These are phyloP conservation scores for Pogona vitticeps DNA, from an alignment of 2,113 vertebrate genomes.

Conservation along the genomic window DNA sequence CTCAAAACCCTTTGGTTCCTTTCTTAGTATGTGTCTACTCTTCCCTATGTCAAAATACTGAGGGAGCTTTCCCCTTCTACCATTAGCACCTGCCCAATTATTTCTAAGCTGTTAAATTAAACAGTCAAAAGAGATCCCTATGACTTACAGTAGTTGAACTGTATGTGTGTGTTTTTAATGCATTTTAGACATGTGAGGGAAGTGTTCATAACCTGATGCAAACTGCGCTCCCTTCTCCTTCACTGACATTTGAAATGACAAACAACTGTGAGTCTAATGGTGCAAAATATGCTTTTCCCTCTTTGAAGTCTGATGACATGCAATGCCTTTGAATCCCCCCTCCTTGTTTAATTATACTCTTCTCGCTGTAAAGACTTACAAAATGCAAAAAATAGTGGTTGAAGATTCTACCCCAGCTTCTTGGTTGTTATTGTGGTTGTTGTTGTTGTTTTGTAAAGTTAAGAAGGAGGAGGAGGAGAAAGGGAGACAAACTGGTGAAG, in stretches of 20 bases:
- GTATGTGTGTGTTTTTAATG: background rate
- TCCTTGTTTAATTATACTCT: slow-evolving; percentile 20
- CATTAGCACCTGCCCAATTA: background rate
- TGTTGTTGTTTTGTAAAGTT: no score
- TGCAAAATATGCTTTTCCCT: slow-evolving; percentile 16
- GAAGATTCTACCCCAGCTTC: no score
- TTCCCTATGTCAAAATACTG: background rate
- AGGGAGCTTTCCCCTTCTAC: background rate
- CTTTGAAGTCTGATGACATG: slow-evolving; percentile 23
- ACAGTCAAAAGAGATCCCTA: background rate
- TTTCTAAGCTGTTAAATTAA: background rate
- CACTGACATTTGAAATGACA: slow-evolving; percentile 21
- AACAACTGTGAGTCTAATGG: slow-evolving; percentile 31
- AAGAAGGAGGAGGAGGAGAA: no score
- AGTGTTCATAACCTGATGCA: background rate
- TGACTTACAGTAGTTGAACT: background rate
- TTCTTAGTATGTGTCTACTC: background rate
- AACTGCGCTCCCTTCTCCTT: background rate
- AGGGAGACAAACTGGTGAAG: background rate
- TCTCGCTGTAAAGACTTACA: slow-evolving; percentile 3
- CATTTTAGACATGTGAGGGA: background rate
- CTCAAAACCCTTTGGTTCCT: background rate
- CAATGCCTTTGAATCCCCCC: slow-evolving; percentile 22
- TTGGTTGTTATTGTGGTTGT: no score
- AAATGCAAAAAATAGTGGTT: background rate